Percentiles rank a stretch among this genome's conserved stretches.
These are phyloP conservation scores for Caenorhabditis becei DNA, from an alignment of 2,888 invertebrate genomes.

Conservation along the genomic window DNA sequence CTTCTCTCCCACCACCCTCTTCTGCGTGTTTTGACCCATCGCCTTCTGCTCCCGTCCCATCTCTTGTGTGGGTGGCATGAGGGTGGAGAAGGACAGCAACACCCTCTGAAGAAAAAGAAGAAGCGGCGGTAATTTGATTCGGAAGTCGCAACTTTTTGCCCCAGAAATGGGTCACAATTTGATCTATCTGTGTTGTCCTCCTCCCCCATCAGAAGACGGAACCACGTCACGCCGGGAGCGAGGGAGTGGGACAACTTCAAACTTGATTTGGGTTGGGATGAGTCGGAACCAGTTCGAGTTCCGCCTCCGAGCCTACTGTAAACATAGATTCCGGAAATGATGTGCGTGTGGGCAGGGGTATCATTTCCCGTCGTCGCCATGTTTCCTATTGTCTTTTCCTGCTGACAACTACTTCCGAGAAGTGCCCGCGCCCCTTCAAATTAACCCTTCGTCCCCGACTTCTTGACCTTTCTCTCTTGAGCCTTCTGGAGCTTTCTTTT, in stretches of 20 bases:
- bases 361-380: constrained; percentile 12
- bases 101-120: constrained; percentile 33
- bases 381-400: constrained; percentile 20
- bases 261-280: constrained; percentile 45
- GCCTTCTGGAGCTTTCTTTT: neutral
- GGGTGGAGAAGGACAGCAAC: constrained; percentile 37
- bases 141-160: constrained; percentile 45
- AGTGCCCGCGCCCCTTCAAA: constrained; percentile 6
- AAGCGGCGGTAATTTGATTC: constrained; percentile 54
- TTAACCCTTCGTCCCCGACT: constrained; percentile 9
- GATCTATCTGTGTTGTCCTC: constrained; percentile 16
- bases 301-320: constrained; percentile 23
- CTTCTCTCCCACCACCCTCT: constrained; percentile 21
- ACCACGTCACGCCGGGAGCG: constrained; percentile 34
- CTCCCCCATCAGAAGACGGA: constrained; percentile 7
- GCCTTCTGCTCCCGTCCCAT: constrained; percentile 10
- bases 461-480: constrained; percentile 5
- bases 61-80: constrained; percentile 48
- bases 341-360: constrained; percentile 15
- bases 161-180: constrained; percentile 58
- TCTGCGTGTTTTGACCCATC: constrained; percentile 30
- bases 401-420: neutral
- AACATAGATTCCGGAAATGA: constrained; percentile 30
- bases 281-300: constrained; percentile 27
- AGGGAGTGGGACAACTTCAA: constrained; percentile 4